Evolutionary conservation across 2,797 vertebrate genomes (phyloP).

Genomic region (Takifugu ocellatus): DNA sequence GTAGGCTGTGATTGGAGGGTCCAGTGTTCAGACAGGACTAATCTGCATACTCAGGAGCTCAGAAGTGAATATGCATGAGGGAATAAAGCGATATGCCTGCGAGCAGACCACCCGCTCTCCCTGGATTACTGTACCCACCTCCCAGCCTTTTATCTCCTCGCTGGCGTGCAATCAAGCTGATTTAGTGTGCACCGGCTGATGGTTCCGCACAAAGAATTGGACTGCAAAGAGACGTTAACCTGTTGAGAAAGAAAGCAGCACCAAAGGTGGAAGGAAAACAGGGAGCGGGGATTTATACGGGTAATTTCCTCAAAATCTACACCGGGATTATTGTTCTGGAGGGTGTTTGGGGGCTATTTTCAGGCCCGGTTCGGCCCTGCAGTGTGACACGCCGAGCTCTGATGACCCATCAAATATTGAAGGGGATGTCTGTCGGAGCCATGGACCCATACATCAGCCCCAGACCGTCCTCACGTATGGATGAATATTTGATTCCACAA

Average conservation of each 20-base stretch:
- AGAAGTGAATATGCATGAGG: constrained; percentile 80
- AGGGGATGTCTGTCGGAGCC: constrained; percentile 75
- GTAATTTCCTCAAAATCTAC: too few relatives aligned
- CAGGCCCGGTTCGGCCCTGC: constrained; percentile 23
- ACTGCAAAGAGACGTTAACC: constrained; percentile 60
- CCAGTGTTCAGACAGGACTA: constrained; percentile 72
- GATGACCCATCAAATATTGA: constrained; percentile 79
- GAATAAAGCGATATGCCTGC: constrained; percentile 76
- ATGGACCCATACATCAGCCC: constrained; percentile 71
- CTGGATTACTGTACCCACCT: constrained; percentile 76
- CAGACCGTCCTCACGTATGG: constrained; percentile 68
- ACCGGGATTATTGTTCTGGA: constrained; percentile 20
- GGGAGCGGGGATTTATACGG: too few relatives aligned
- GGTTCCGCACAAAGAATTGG: constrained; percentile 58
- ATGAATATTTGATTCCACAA: constrained; percentile 78
- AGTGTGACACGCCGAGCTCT: constrained; percentile 64
- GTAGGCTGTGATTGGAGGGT: constrained; percentile 67
- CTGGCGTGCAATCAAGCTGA: constrained; percentile 69
- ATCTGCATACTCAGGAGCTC: constrained; percentile 76
- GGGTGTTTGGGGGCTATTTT: constrained; percentile 26
- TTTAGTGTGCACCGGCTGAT: constrained; percentile 58
- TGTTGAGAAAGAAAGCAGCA: constrained; percentile 55
- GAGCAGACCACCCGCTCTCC: constrained; percentile 74
- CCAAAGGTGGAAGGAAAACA: constrained; percentile 1
- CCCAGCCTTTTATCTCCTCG: constrained; percentile 69